Conservation (phyloP, 2,113 vertebrate species). For the Rhizomys pruinosus region DNA sequence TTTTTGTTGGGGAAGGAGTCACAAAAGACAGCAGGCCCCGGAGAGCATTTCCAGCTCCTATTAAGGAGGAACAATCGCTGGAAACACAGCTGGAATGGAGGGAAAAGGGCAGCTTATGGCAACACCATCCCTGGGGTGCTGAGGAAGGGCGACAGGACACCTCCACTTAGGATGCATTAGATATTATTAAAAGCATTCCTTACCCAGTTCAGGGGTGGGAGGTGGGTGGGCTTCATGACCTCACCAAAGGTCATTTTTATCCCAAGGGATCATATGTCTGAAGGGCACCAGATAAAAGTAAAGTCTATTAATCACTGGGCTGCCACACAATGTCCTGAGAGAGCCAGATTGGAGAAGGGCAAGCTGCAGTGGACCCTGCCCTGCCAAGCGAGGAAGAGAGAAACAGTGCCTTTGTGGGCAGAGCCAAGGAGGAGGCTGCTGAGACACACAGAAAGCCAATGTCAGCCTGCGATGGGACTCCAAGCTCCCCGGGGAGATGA, state of each 20-base stretch:
- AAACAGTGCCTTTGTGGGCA: background rate
- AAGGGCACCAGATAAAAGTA: slow-evolving; percentile 80
- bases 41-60: slow-evolving; percentile 57
- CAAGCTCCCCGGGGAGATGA: background rate
- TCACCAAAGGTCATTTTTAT: slow-evolving; percentile 79
- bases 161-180: slow-evolving; percentile 79
- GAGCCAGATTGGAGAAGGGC: slow-evolving; percentile 69
- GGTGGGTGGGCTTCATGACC: slow-evolving; percentile 68
- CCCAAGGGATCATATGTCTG: slow-evolving; percentile 79
- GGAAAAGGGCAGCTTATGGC: slow-evolving; percentile 69
- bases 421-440: slow-evolving; percentile 14
- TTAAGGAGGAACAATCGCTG: slow-evolving; percentile 68
- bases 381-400: background rate
- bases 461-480: background rate
- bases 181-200: slow-evolving; percentile 80
- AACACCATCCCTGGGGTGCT: slow-evolving; percentile 67
- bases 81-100: slow-evolving; percentile 64
- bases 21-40: slow-evolving; percentile 45
- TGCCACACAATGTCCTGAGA: slow-evolving; percentile 70
- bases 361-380: slow-evolving; percentile 12
- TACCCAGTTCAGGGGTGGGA: slow-evolving; percentile 24
- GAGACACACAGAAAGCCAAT: slow-evolving; percentile 39
- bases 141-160: slow-evolving; percentile 69
- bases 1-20: slow-evolving; percentile 46
- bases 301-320: slow-evolving; percentile 81